Percentiles rank a stretch among this genome's conserved stretches.
Conservation (phyloP, 2,797 vertebrate genomes). For the Chaunax sp. region DNA sequence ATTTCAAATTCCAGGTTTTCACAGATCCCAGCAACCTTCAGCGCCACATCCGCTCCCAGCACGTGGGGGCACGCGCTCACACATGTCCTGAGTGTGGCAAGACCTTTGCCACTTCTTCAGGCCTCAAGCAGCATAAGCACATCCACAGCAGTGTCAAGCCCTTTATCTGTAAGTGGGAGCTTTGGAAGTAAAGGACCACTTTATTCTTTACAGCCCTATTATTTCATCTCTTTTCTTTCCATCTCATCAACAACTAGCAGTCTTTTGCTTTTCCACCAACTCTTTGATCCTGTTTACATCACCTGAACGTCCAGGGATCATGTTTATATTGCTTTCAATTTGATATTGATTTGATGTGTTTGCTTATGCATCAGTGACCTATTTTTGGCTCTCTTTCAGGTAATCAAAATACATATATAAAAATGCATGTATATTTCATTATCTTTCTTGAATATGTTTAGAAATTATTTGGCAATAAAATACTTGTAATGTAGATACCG, state of each 20-base stretch:
- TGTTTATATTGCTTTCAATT: neutral
- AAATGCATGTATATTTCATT: neutral
- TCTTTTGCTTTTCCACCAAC: constrained; percentile 24
- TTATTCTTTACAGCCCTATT: constrained; percentile 15
- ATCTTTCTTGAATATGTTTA: constrained; percentile 4
- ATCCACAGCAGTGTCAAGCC: constrained; percentile 99
- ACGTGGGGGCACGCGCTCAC: constrained; percentile 95
- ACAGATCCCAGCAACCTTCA: constrained; percentile 99
- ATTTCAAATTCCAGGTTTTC: constrained; percentile 88
- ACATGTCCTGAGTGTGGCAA: constrained; percentile 99
- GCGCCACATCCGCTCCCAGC: constrained; percentile 98
- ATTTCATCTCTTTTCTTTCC: constrained; percentile 12
- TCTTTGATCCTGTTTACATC: neutral
- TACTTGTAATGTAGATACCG: neutral
- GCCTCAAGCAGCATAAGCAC: constrained; percentile 99
- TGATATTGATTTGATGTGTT: constrained; percentile 1
- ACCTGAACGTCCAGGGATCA: constrained; percentile 11
- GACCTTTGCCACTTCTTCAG: constrained; percentile 98
- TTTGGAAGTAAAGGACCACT: constrained; percentile 25
- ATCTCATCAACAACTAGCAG: constrained; percentile 8
- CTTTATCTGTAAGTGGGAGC: constrained; percentile 97
- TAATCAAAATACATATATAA: neutral
- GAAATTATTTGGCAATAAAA: constrained; percentile 9
- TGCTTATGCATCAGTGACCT: neutral
- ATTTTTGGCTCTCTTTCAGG: neutral